A percentile compares a stretch with the other conserved stretches of the same genome.
These are phyloP conservation scores for Argentina silus DNA, from an alignment of 2,797 vertebrate genomes.

Conservation along the genomic window DNA sequence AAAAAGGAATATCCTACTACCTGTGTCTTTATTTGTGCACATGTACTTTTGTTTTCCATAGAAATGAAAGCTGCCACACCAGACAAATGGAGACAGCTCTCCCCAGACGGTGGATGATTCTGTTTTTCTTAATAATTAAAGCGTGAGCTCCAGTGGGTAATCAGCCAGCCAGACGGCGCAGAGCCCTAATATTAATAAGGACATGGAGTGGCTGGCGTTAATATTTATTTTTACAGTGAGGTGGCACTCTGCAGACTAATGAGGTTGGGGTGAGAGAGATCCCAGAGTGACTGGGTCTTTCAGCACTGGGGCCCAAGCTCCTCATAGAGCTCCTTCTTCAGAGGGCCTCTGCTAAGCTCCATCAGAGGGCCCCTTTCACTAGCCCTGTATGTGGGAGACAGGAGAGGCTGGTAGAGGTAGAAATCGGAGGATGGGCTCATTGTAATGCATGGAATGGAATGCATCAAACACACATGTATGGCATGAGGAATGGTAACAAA, in stretches of 20 bases:
- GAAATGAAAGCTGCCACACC: background rate
- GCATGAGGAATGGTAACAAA: too few relatives aligned
- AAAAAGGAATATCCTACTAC: too few relatives aligned
- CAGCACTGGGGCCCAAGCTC: background rate
- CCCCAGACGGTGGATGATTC: constrained; percentile 29
- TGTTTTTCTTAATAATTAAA: constrained; percentile 34
- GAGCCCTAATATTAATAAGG: constrained; percentile 31
- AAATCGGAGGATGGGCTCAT: too few relatives aligned
- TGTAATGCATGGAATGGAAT: too few relatives aligned
- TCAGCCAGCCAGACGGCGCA: constrained; percentile 13
- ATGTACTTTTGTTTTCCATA: background rate
- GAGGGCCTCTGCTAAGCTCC: background rate
- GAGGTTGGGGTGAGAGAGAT: constrained; percentile 2
- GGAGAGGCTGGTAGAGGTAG: too few relatives aligned
- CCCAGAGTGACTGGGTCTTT: background rate
- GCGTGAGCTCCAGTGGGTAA: constrained; percentile 16
- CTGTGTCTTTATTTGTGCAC: too few relatives aligned
- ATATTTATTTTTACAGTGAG: constrained; percentile 29
- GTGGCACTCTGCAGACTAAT: background rate
- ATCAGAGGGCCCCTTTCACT: too few relatives aligned
- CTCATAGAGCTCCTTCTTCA: background rate
- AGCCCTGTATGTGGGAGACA: too few relatives aligned
- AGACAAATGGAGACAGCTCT: constrained; percentile 17
- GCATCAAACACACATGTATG: too few relatives aligned
- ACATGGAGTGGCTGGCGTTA: constrained; percentile 18